Conservation (phyloP, 2,888 invertebrate species). For the Idaea dimidiata region DNA sequence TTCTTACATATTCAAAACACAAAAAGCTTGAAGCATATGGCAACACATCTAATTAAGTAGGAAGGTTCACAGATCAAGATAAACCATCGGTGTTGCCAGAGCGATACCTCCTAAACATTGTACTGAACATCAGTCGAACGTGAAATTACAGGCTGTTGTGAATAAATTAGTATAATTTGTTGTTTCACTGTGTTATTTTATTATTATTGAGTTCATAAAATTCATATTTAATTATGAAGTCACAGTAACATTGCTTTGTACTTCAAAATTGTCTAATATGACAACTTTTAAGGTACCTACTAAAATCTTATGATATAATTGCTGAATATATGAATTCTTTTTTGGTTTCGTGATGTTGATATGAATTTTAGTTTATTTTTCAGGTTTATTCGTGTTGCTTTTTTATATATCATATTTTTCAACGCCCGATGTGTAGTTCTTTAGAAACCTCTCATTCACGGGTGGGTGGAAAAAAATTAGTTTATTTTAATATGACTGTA, state of each 20-base stretch:
- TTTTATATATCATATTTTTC: too few relatives aligned
- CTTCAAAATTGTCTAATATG: not conserved
- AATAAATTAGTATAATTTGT: constrained; percentile 3
- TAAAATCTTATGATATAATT: too few relatives aligned
- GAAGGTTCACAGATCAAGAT: constrained; percentile 29
- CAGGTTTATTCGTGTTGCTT: too few relatives aligned
- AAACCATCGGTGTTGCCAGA: constrained; percentile 32
- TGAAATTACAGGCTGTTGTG: constrained; percentile 29
- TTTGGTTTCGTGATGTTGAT: too few relatives aligned
- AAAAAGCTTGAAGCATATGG: constrained; percentile 32
- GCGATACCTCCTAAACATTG: constrained; percentile 11
- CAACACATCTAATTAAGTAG: constrained; percentile 41
- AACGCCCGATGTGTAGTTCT: too few relatives aligned
- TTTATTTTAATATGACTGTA: not conserved
- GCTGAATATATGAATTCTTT: too few relatives aligned
- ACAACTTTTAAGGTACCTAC: too few relatives aligned
- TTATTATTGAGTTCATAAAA: not conserved
- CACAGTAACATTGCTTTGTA: constrained; percentile 4
- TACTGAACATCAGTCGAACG: constrained; percentile 33
- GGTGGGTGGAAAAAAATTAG: too few relatives aligned
- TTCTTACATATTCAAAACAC: constrained; percentile 33
- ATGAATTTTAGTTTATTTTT: too few relatives aligned
- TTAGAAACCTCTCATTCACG: too few relatives aligned
- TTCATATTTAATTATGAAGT: constrained; percentile 7
- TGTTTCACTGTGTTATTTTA: constrained; percentile 2